Evolutionary conservation across 2,888 invertebrate species (phyloP), one percentile per base, ranked within the genome.

Genomic region (Laothoe populi): DNA sequence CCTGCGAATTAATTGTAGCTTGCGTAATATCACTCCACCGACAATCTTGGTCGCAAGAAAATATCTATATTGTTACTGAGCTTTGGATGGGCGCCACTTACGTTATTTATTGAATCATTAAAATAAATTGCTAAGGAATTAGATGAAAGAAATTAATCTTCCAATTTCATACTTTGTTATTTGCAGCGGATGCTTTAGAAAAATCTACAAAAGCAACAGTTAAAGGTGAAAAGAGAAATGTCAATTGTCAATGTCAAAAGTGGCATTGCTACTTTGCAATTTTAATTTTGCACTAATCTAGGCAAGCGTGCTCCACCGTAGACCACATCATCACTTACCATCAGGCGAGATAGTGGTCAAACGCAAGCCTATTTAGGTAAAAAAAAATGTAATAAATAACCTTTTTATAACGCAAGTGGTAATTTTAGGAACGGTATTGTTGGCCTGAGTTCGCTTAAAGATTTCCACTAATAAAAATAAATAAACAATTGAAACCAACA

Each of bases 391-490:
- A 38, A 38, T n/a, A 0, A 38, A 10, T 4, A 38, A 38, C 1
- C 8, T 13, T 11, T 13, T 38, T 11, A 13, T 8, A 35, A 38
- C 38, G 11, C 13, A 31, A 38, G 38, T 38, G 38, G 13, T 38
- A 38, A 8, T 38, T 38, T 38, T 38, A 38, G 13, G 13, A 38
- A 38, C 13, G 11, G 38, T 38, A 44, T 31, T 35, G 53, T 53
- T 16, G 19, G 10, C 19, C 10, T 10, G 19, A 11, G 19, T 35
- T 16, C 31, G 53, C 16, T 49, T 53, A 31, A 35, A 53, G 19
- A 53, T 53, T 70, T 64, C 62, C 64, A 66, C 64, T 68, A 64
- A 69, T 68, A 64, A 68, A n/a, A 59, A 64, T 67, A 66, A 65
- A 64, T 63, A 69, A 67, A 68, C 65, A 57, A 53, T 61, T 58